These are phyloP conservation scores for Stenotaenia linearis DNA, from an alignment of 2,888 invertebrate genomes.

Conservation along the genomic window DNA sequence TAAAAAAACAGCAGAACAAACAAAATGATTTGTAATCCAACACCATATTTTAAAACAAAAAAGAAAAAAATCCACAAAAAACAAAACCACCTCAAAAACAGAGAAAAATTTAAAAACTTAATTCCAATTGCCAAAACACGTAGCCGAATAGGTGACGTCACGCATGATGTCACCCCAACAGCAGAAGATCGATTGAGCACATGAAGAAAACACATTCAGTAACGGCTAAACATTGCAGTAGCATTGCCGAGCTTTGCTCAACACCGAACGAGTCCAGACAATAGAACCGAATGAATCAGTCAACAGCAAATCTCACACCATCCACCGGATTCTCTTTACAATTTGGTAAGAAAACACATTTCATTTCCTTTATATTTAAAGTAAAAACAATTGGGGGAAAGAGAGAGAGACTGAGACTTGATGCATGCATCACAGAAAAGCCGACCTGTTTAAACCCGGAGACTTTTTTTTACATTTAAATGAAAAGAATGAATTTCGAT, in stretches of 20 bases:
- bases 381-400: background rate
- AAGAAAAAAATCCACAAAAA: too few species aligned
- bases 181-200: slow-evolving; percentile 17
- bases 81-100: too few species aligned
- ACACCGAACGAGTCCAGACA: background rate
- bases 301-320: background rate
- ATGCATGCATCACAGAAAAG: background rate
- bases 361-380: background rate
- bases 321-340: background rate
- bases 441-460: background rate
- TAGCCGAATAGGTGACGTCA: background rate
- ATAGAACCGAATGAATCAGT: slow-evolving; percentile 1
- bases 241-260: slow-evolving; percentile 7
- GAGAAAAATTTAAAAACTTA: background rate
- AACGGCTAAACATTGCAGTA: background rate
- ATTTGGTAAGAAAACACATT: background rate
- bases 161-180: background rate
- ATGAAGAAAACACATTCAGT: slow-evolving; percentile 4
- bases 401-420: background rate
- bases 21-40: too few species aligned
- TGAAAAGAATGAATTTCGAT: too few species aligned
- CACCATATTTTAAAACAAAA: too few species aligned
- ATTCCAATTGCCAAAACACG: background rate
- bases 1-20: too few species aligned
- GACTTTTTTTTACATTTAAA: background rate